A percentile compares a stretch with the other conserved stretches of the same genome.
These are phyloP conservation scores for Helicoverpa assulta DNA, from an alignment of 2,888 invertebrate species.

Conservation along the genomic window DNA sequence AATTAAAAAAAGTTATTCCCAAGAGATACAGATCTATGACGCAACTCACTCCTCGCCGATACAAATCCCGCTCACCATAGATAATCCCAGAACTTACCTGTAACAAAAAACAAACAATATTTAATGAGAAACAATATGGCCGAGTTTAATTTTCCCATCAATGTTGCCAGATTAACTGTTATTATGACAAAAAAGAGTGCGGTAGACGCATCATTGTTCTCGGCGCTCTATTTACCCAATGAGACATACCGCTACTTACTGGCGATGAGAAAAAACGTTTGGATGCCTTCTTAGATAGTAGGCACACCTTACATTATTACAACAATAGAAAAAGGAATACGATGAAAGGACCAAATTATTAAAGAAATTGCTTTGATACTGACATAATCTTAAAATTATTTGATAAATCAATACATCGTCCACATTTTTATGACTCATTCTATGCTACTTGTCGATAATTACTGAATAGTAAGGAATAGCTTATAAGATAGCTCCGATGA, in stretches of 20 bases:
- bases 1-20: conserved; percentile 14
- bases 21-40: conserved; percentile 20
- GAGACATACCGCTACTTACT: conserved; percentile 73
- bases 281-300: conserved; percentile 46
- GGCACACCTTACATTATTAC: conserved; percentile 32
- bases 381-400: neutral
- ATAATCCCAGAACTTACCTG: conserved; percentile 67
- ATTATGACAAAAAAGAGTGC: conserved; percentile 73
- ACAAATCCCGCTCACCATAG: conserved; percentile 18
- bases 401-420: neutral
- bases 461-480: neutral
- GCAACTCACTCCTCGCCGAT: conserved; percentile 38
- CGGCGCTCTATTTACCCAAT: conserved; percentile 84
- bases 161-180: conserved; percentile 73
- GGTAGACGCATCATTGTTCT: conserved; percentile 83
- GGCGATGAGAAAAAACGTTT: conserved; percentile 53
- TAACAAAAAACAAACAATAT: conserved; percentile 59
- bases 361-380: neutral
- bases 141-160: conserved; percentile 71
- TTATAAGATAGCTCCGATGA: neutral
- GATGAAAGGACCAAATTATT: neutral
- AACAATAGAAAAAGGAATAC: neutral
- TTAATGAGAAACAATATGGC: conserved; percentile 58
- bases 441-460: no score
- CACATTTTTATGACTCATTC: no score